These are phyloP conservation scores for Spongilla lacustris DNA, from an alignment of 37 sponge, comb jelly and placozoan genomes.

Conservation along the genomic window DNA sequence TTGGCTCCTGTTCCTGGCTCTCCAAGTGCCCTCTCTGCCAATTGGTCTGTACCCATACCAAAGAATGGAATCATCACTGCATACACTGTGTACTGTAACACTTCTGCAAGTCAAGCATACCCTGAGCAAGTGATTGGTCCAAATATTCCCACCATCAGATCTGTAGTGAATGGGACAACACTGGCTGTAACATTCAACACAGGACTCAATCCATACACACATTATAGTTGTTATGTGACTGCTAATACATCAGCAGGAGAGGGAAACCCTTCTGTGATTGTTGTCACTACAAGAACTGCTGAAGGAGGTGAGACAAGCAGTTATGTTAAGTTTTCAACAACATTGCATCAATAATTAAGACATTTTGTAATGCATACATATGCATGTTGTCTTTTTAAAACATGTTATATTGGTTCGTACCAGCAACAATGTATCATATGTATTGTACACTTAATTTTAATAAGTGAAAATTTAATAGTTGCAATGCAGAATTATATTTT, in stretches of 20 bases:
- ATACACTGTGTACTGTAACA: neutral
- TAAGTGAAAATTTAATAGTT: too few species aligned
- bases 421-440: too few species aligned
- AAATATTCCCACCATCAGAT: neutral
- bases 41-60: neutral
- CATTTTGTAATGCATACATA: neutral
- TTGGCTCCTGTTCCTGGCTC: neutral
- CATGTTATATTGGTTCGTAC: too few species aligned
- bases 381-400: neutral
- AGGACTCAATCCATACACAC: neutral
- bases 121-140: neutral
- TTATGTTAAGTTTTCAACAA: too few species aligned
- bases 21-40: neutral
- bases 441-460: too few species aligned
- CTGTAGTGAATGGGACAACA: neutral
- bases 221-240: neutral
- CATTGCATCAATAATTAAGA: neutral
- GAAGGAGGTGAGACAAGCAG: neutral
- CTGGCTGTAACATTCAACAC: neutral
- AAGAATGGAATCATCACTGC: neutral
- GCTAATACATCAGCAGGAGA: neutral
- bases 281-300: neutral
- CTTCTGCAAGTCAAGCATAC: neutral
- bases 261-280: neutral
- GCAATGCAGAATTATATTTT: too few species aligned